phyloP scores from a whole-genome alignment of 2,888 invertebrate genomes.

The Sisyra nigra region DNA sequence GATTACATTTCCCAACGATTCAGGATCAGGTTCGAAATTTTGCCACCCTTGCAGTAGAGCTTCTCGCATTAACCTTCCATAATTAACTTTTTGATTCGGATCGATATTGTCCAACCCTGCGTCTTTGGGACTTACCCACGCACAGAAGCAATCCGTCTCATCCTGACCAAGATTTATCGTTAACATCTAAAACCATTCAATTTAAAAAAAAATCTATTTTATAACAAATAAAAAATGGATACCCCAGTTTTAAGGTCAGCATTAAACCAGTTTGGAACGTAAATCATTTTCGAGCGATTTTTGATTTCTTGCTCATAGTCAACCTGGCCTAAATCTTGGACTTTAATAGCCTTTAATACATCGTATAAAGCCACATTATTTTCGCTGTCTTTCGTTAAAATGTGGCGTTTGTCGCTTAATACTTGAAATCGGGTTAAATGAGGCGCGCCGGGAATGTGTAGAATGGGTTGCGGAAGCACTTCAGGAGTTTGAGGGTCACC shows the following conservation, averaged over 20 bases:
- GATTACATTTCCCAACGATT: constrained; percentile 55
- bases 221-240: constrained; percentile 20
- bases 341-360: constrained; percentile 73
- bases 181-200: constrained; percentile 51
- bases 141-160: constrained; percentile 93
- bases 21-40: constrained; percentile 48
- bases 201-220: neutral
- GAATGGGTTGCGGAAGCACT: constrained; percentile 23
- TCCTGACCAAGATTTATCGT: constrained; percentile 95
- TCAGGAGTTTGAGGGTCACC: constrained; percentile 22
- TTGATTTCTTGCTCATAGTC: constrained; percentile 90
- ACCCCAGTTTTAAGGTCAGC: constrained; percentile 97
- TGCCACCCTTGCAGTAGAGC: constrained; percentile 92
- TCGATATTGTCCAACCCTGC: constrained; percentile 58
- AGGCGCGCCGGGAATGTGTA: constrained; percentile 69
- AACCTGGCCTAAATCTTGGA: constrained; percentile 79
- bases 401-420: constrained; percentile 90
- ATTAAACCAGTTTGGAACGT: constrained; percentile 98
- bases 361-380: constrained; percentile 84
- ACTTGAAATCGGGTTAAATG: constrained; percentile 86
- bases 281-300: constrained; percentile 80
- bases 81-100: constrained; percentile 84
- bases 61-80: constrained; percentile 84
- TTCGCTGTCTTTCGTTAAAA: constrained; percentile 90
- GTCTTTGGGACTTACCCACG: constrained; percentile 96